A percentile compares a stretch with the other conserved stretches of the same genome.
phyloP scores from a whole-genome alignment of 2,888 invertebrate genomes.

The Lasioglossum pauxillum region DNA sequence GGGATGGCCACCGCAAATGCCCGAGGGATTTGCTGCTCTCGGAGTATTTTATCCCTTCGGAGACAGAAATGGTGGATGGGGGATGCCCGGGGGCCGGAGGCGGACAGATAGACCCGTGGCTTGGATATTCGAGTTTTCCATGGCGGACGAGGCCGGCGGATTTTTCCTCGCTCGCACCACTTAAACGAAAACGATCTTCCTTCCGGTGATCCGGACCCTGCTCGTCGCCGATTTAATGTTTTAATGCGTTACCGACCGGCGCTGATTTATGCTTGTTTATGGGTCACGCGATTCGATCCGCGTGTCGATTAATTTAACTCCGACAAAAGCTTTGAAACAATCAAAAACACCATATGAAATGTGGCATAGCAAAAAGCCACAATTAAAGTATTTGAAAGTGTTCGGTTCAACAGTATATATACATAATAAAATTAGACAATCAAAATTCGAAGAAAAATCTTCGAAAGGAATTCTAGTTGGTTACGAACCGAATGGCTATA shows the following conservation, averaged over 20 bases:
- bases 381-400: too few relatives aligned
- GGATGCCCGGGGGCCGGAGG: not conserved
- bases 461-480: too few relatives aligned
- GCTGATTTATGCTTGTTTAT: conserved; percentile 30
- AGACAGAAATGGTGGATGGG: conserved; percentile 51
- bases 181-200: conserved; percentile 29
- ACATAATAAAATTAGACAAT: too few relatives aligned
- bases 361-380: too few relatives aligned
- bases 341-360: too few relatives aligned
- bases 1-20: conserved; percentile 75
- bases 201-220: conserved; percentile 11
- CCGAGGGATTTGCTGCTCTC: conserved; percentile 73
- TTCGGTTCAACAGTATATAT: too few relatives aligned
- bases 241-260: conserved; percentile 19
- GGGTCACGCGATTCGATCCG: not conserved
- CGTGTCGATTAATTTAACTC: too few relatives aligned
- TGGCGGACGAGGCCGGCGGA: not conserved
- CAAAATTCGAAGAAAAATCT: too few relatives aligned
- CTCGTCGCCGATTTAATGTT: conserved; percentile 37
- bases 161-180: conserved; percentile 18
- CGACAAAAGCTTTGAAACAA: too few relatives aligned
- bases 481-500: too few relatives aligned
- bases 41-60: conserved; percentile 69
- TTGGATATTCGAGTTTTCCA: conserved; percentile 56
- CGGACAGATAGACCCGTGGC: conserved; percentile 14